Percentiles rank a stretch among this genome's conserved stretches.
phyloP scores from a whole-genome alignment of 2,113 vertebrate genomes.

The Neolamprologus hecqui region DNA sequence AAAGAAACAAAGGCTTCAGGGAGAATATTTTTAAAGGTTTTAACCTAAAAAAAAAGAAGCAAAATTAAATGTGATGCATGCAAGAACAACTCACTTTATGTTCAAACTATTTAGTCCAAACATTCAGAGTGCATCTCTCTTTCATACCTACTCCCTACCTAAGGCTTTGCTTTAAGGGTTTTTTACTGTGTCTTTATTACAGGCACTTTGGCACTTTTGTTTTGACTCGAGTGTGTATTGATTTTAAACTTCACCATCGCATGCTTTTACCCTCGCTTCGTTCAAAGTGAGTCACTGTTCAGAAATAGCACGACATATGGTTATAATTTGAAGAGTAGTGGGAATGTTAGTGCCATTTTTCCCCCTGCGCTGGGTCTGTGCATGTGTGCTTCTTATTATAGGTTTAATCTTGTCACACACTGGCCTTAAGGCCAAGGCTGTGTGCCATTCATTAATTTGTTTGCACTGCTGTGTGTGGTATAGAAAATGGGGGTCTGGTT shows the following conservation, averaged over 20 bases:
- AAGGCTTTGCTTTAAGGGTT: neutral
- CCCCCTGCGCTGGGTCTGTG: neutral
- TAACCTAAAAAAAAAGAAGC: neutral
- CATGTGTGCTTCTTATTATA: slow-evolving; percentile 2
- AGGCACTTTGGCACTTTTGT: neutral
- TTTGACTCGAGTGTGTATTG: neutral
- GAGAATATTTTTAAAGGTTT: neutral
- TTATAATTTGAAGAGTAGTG: slow-evolving; percentile 33
- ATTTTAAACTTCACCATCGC: neutral
- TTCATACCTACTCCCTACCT: neutral
- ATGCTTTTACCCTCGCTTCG: neutral
- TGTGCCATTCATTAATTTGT: slow-evolving; percentile 10
- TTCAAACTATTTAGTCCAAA: neutral
- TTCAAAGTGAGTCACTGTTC: slow-evolving; percentile 29
- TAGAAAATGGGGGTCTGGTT: neutral
- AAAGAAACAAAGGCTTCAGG: neutral
- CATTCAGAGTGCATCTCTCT: neutral
- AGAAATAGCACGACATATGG: slow-evolving; percentile 43
- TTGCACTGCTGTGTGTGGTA: neutral
- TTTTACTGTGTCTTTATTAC: neutral
- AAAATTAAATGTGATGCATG: neutral
- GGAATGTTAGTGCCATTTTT: slow-evolving; percentile 1
- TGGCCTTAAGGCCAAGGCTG: neutral
- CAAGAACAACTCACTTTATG: neutral
- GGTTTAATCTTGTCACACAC: neutral